Conservation (phyloP, 2,888 invertebrate genomes). For the Pseudeuparius sepicola region DNA sequence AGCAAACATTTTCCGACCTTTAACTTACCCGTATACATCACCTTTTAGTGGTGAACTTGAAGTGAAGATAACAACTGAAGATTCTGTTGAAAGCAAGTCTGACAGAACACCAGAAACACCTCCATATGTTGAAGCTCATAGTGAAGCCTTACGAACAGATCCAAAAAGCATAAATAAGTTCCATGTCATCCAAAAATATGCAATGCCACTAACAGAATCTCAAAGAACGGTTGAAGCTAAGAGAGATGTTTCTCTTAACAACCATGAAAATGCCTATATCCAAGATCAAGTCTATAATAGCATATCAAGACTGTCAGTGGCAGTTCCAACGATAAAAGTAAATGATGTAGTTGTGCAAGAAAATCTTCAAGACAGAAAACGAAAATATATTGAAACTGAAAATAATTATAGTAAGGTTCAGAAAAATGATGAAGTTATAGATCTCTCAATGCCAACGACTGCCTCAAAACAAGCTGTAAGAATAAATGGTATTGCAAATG, state of each 20-base stretch:
- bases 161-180: constrained; percentile 41
- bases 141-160: too few species aligned
- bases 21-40: constrained; percentile 55
- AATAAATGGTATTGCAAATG: constrained; percentile 4
- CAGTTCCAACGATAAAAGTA: constrained; percentile 27
- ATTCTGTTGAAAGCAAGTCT: too few species aligned
- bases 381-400: constrained; percentile 18
- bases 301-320: constrained; percentile 10
- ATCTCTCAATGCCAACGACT: constrained; percentile 29
- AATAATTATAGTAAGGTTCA: constrained; percentile 26
- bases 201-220: constrained; percentile 10
- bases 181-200: constrained; percentile 33
- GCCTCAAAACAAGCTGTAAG: constrained; percentile 12
- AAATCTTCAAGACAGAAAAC: constrained; percentile 19
- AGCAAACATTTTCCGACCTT: constrained; percentile 49
- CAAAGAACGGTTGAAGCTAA: background rate
- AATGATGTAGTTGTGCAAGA: constrained; percentile 27
- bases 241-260: constrained; percentile 5
- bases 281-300: constrained; percentile 4
- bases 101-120: too few species aligned
- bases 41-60: too few species aligned
- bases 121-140: too few species aligned
- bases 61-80: too few species aligned
- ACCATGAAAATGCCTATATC: too few species aligned
- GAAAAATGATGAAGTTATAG: constrained; percentile 36